A percentile compares a stretch with the other conserved stretches of the same genome.
These are phyloP conservation scores for Agonum fuliginosum DNA, from an alignment of 2,888 invertebrate genomes.

Conservation along the genomic window DNA sequence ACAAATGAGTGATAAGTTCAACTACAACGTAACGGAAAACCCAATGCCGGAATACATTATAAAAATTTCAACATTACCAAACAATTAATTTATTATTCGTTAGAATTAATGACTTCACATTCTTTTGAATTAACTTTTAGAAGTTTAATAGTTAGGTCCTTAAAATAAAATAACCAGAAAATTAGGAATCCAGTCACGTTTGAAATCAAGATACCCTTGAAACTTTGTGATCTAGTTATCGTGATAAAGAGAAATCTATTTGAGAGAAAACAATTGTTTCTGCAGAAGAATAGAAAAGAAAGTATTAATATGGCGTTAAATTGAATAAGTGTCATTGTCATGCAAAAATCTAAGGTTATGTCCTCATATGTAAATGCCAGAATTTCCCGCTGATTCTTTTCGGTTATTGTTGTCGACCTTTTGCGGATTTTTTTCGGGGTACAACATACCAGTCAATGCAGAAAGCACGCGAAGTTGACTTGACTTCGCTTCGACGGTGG, in stretches of 20 bases:
- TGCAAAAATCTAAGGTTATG: too few species aligned
- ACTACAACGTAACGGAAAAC: constrained; percentile 29
- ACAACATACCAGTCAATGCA: too few species aligned
- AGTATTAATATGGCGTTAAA: not conserved
- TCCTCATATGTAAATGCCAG: not conserved
- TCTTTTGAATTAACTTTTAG: constrained; percentile 2
- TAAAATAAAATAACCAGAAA: too few species aligned
- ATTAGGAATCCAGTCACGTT: too few species aligned
- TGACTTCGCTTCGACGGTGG: constrained; percentile 14
- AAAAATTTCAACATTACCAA: constrained; percentile 13
- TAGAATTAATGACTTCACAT: constrained; percentile 13
- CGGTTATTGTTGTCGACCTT: not conserved
- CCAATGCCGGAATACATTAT: constrained; percentile 17
- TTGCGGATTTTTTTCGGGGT: constrained; percentile 6
- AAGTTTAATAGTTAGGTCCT: too few species aligned
- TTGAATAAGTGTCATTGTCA: too few species aligned
- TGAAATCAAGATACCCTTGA: not conserved
- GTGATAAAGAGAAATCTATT: not conserved
- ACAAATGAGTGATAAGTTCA: constrained; percentile 28
- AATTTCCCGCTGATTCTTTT: not conserved
- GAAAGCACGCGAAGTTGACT: constrained; percentile 7
- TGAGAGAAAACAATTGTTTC: not conserved
- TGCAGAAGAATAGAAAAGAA: not conserved
- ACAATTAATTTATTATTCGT: constrained; percentile 28
- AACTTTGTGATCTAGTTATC: not conserved